Conservation (phyloP, 2,797 vertebrate genomes). For the Sebastolobus altivelis region DNA sequence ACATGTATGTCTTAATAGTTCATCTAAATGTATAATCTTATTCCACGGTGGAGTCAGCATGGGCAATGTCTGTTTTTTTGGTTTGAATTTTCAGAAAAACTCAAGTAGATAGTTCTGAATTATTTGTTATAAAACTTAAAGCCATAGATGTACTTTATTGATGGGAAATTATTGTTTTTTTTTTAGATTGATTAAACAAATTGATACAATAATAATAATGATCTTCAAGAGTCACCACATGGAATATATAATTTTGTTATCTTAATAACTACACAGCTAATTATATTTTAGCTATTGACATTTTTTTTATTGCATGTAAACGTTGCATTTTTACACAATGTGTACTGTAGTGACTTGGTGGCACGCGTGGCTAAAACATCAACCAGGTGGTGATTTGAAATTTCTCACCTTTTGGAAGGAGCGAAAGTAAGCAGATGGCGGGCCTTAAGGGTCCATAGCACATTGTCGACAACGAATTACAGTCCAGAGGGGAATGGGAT, state of each 20-base stretch:
- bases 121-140: not conserved
- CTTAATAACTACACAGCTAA: not conserved
- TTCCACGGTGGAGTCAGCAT: not conserved
- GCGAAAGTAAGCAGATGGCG: constrained; percentile 85
- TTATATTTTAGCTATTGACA: not conserved
- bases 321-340: constrained; percentile 19
- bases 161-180: too few relatives aligned
- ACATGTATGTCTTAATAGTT: not conserved
- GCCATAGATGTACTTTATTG: too few relatives aligned
- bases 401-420: constrained; percentile 85
- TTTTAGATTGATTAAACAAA: too few relatives aligned
- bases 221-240: not conserved
- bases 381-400: constrained; percentile 83
- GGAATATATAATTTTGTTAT: not conserved
- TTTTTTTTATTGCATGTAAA: constrained; percentile 3
- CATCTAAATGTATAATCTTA: not conserved
- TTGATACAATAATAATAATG: too few relatives aligned
- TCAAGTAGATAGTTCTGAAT: not conserved
- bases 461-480: constrained; percentile 87
- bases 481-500: constrained; percentile 86
- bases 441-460: constrained; percentile 87
- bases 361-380: constrained; percentile 64
- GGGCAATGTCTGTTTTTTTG: not conserved
- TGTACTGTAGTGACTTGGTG: constrained; percentile 28
- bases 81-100: not conserved